Evolutionary conservation across 2,888 invertebrate genomes (phyloP).

Genomic region (Phania funesta): DNA sequence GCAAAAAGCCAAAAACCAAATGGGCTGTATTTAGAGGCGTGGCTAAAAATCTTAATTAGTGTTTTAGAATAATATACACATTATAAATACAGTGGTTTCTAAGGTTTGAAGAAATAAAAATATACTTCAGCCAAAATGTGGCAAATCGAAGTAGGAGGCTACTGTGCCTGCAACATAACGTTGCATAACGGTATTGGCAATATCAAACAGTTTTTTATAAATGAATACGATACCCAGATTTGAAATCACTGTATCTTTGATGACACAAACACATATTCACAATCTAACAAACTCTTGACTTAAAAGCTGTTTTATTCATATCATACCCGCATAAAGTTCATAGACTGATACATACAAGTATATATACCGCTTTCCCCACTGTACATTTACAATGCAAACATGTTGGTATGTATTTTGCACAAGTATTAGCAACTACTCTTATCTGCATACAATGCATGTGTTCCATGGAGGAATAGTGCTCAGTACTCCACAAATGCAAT

Average conservation of each 20-base stretch:
- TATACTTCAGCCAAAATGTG: too few species aligned
- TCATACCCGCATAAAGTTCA: not conserved
- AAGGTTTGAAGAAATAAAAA: too few species aligned
- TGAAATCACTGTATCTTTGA: not conserved
- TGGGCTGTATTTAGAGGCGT: too few species aligned
- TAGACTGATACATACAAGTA: not conserved
- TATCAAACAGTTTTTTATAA: not conserved
- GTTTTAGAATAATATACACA: too few species aligned
- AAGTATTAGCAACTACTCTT: not conserved
- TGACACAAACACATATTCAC: not conserved
- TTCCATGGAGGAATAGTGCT: not conserved
- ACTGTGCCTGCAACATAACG: too few species aligned
- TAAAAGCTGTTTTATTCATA: not conserved
- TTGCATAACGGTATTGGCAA: too few species aligned
- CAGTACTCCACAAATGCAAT: conserved; percentile 4
- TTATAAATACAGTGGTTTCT: too few species aligned
- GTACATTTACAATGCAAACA: not conserved
- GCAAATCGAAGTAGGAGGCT: too few species aligned
- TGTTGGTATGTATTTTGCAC: not conserved
- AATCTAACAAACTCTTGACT: too few species aligned
- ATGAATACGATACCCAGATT: not conserved
- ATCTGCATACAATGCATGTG: not conserved
- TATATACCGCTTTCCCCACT: not conserved
- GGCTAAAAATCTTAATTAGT: too few species aligned
- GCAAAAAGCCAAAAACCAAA: too few species aligned